phyloP scores from a whole-genome alignment of 2,888 invertebrate genomes.

The Temnothorax unifasciatus region DNA sequence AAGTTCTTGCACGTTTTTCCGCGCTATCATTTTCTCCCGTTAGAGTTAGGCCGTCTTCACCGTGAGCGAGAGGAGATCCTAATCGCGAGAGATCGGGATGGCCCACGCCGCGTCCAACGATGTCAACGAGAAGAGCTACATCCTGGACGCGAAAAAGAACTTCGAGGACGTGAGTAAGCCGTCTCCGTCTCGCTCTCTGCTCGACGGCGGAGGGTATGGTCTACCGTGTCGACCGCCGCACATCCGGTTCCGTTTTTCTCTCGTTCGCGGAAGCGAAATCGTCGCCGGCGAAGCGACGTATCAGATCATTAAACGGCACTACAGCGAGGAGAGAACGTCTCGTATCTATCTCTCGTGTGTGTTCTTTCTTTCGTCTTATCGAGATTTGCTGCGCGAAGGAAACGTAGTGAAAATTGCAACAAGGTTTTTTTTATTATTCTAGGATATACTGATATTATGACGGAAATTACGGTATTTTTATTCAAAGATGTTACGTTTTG shows the following conservation, averaged over 20 bases:
- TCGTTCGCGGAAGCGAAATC: not conserved
- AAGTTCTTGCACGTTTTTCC: slow-evolving; percentile 62
- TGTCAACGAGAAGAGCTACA: slow-evolving; percentile 84
- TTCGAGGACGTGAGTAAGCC: slow-evolving; percentile 82
- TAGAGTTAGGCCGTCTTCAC: slow-evolving; percentile 28
- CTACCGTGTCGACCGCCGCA: not conserved
- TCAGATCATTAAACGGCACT: not conserved
- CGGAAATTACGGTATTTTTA: not conserved
- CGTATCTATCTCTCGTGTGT: not conserved
- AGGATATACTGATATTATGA: not conserved
- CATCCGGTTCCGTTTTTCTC: not conserved
- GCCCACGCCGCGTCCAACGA: slow-evolving; percentile 68
- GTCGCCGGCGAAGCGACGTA: not conserved
- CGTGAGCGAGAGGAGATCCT: not conserved
- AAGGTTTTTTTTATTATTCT: not conserved
- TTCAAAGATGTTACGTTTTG: not conserved
- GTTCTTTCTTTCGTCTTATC: not conserved
- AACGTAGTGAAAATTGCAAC: slow-evolving; percentile 1
- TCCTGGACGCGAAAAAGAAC: slow-evolving; percentile 82
- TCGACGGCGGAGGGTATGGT: not conserved
- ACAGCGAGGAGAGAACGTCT: not conserved
- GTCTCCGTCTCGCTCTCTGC: not conserved
- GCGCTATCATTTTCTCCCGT: slow-evolving; percentile 51
- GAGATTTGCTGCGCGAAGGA: not conserved
- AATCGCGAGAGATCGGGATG: slow-evolving; percentile 46